Conservation (phyloP, 1,140 invertebrate genomes). For the Mya arenaria region DNA sequence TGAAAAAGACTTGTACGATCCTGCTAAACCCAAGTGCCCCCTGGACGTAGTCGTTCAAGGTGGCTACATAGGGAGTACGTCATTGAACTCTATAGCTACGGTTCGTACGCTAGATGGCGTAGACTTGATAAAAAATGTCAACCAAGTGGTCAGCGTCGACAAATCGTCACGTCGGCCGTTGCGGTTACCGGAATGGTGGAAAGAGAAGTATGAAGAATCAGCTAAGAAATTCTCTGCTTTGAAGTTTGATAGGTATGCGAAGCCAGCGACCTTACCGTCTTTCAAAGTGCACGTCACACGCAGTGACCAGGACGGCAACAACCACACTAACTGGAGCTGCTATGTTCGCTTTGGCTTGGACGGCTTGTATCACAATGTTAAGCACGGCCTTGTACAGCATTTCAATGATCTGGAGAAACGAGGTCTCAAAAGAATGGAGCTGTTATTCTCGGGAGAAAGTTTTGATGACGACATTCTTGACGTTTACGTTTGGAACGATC, state of each 20-base stretch:
- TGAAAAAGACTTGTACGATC: conserved; percentile 9
- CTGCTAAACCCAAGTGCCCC: conserved; percentile 4
- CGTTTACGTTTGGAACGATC: conserved; percentile 19
- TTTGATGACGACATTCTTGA: conserved; percentile 30
- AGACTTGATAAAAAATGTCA: conserved; percentile 53
- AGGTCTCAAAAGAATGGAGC: conserved; percentile 19
- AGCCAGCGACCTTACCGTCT: conserved; percentile 12
- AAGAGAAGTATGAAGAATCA: conserved; percentile 61
- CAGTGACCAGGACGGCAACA: conserved; percentile 56
- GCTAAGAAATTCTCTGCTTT: conserved; percentile 34
- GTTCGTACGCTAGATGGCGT: conserved; percentile 19
- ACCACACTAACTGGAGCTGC: neutral
- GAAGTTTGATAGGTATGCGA: conserved; percentile 58
- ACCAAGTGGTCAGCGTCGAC: conserved; percentile 63
- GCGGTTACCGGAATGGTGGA: conserved; percentile 65
- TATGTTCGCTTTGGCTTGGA: conserved; percentile 15
- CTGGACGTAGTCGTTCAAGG: conserved; percentile 14
- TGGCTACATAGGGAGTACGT: conserved; percentile 54
- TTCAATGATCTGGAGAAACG: conserved; percentile 9
- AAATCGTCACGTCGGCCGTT: conserved; percentile 56
- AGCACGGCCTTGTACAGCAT: neutral
- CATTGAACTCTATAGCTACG: conserved; percentile 53
- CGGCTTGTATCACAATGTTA: conserved; percentile 19
- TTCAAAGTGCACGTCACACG: conserved; percentile 53
- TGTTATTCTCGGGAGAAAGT: conserved; percentile 15